Conservation (phyloP, 2,888 invertebrate genomes). For the Epinotia nisella region DNA sequence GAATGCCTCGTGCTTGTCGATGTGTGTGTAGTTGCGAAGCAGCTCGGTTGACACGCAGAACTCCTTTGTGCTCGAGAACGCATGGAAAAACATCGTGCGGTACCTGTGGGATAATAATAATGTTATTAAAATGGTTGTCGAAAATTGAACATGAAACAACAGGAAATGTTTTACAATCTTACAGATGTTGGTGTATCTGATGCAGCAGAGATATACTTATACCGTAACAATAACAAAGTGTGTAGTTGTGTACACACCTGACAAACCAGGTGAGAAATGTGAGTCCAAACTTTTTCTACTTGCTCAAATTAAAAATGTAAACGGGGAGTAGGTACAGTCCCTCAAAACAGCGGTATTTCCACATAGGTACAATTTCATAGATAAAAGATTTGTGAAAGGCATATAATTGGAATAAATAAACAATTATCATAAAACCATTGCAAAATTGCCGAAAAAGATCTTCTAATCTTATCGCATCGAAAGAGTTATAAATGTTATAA, state of each 20-base stretch:
- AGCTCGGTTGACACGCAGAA: constrained; percentile 91
- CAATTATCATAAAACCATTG: constrained; percentile 40
- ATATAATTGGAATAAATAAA: constrained; percentile 34
- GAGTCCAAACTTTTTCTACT: no score
- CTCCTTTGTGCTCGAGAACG: constrained; percentile 91
- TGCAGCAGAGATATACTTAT: no score
- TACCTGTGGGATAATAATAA: constrained; percentile 70
- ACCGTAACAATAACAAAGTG: no score
- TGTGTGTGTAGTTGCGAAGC: constrained; percentile 88
- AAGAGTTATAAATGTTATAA: constrained; percentile 39
- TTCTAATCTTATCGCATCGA: constrained; percentile 26
- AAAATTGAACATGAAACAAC: not conserved
- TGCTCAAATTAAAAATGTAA: no score
- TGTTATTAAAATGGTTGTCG: not conserved
- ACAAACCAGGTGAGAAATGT: no score
- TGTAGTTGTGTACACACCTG: no score
- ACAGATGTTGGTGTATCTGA: not conserved
- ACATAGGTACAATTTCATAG: not conserved
- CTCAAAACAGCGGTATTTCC: no score
- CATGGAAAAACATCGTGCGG: constrained; percentile 92
- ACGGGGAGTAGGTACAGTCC: no score
- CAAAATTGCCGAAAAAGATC: not conserved
- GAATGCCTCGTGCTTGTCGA: constrained; percentile 87
- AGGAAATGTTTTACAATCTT: not conserved
- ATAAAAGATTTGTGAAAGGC: not conserved